phyloP scores from a whole-genome alignment of 1,140 invertebrate species.

The Ladona fulva region DNA sequence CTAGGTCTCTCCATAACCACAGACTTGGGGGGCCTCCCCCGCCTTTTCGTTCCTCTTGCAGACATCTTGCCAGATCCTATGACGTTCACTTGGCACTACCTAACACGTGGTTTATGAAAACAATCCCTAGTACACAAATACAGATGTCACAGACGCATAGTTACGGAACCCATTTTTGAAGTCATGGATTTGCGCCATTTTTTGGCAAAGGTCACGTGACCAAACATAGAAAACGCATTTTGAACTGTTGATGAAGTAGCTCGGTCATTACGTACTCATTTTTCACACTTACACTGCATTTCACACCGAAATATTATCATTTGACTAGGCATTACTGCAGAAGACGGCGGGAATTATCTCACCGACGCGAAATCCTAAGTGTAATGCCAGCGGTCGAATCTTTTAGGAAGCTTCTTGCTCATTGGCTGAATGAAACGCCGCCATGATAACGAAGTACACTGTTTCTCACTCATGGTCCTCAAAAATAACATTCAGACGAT shows the following conservation, averaged over 20 bases:
- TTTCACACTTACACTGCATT: conserved; percentile 17
- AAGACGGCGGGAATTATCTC: conserved; percentile 44
- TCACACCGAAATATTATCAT: conserved; percentile 16
- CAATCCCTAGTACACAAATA: conserved; percentile 52
- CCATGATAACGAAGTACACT: conserved; percentile 44
- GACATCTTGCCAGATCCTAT: conserved; percentile 53
- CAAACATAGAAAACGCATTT: conserved; percentile 23
- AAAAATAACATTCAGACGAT: conserved; percentile 19
- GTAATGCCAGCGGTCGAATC: conserved; percentile 39
- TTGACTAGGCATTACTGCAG: conserved; percentile 20
- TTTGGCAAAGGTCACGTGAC: conserved; percentile 48
- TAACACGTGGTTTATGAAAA: conserved; percentile 41
- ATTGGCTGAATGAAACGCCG: conserved; percentile 49
- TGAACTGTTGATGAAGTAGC: background rate
- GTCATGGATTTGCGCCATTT: conserved; percentile 50
- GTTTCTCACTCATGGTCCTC: conserved; percentile 27
- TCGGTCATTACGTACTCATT: background rate
- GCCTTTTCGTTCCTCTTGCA: conserved; percentile 71
- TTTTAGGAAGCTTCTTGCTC: conserved; percentile 44
- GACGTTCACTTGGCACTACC: conserved; percentile 31
- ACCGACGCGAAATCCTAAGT: conserved; percentile 49
- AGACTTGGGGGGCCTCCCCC: conserved; percentile 80
- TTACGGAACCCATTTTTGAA: conserved; percentile 44
- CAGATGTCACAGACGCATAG: conserved; percentile 46
- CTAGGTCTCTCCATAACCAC: conserved; percentile 69